Percentiles rank a stretch among this genome's conserved stretches.
Conservation (phyloP, 2,113 vertebrate genomes). For the Gorsachius goisagi region DNA sequence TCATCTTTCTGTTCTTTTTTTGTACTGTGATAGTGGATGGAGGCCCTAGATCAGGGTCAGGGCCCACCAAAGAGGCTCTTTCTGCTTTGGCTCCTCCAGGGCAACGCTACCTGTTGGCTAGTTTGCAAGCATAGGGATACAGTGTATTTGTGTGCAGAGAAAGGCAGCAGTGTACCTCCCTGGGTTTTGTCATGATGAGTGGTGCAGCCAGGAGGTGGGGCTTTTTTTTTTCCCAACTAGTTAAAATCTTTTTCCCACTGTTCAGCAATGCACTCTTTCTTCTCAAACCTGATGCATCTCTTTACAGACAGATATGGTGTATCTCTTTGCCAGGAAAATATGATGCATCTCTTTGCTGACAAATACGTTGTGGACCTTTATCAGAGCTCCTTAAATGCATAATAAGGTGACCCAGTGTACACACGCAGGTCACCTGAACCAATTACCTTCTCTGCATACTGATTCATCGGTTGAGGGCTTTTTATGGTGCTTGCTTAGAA, state of each 20-base stretch:
- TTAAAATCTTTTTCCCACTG: not conserved
- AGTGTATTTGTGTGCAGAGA: not conserved
- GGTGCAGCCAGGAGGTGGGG: not conserved
- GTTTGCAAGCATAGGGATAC: not conserved
- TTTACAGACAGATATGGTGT: not conserved
- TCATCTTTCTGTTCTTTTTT: not conserved
- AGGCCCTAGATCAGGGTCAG: not conserved
- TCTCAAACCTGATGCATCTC: not conserved
- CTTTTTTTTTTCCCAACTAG: not conserved
- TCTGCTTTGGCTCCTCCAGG: not conserved
- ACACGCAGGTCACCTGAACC: not conserved
- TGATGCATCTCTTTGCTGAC: not conserved
- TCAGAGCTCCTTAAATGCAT: slow-evolving; percentile 32
- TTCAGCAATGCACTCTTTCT: not conserved
- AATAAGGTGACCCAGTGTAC: not conserved
- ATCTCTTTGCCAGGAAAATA: slow-evolving; percentile 1
- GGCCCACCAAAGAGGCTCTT: not conserved
- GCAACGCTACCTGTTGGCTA: not conserved
- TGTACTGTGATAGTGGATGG: not conserved
- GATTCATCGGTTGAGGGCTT: slow-evolving; percentile 25
- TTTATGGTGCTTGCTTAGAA: slow-evolving; percentile 52
- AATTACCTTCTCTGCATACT: not conserved
- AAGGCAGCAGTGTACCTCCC: not conserved
- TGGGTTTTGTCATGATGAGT: not conserved
- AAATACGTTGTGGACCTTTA: not conserved